Conservation (phyloP, 2,888 invertebrate genomes). For the Acleris laterana region DNA sequence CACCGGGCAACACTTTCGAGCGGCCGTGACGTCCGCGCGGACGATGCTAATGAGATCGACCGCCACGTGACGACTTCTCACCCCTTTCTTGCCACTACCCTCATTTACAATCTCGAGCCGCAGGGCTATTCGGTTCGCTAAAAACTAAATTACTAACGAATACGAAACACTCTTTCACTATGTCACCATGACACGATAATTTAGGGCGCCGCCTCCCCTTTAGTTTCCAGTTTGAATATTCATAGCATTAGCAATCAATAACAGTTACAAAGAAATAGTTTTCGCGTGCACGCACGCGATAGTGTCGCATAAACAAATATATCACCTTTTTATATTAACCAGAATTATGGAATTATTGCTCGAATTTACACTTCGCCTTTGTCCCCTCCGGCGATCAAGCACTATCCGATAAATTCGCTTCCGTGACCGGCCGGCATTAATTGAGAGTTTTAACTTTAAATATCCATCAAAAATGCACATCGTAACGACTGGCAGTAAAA, state of each 20-base stretch:
- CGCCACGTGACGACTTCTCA: slow-evolving; percentile 76
- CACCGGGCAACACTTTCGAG: slow-evolving; percentile 78
- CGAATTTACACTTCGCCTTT: slow-evolving; percentile 59
- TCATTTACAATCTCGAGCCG: slow-evolving; percentile 77
- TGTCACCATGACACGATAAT: slow-evolving; percentile 82
- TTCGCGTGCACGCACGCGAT: slow-evolving; percentile 83
- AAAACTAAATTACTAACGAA: slow-evolving; percentile 36
- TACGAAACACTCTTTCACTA: slow-evolving; percentile 70
- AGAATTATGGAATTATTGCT: slow-evolving; percentile 65
- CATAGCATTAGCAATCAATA: slow-evolving; percentile 84
- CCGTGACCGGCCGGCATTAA: slow-evolving; percentile 80
- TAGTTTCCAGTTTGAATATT: slow-evolving; percentile 82
- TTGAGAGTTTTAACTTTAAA: slow-evolving; percentile 65
- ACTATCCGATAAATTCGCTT: slow-evolving; percentile 70
- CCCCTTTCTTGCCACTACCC: slow-evolving; percentile 82
- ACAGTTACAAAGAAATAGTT: slow-evolving; percentile 80
- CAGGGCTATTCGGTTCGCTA: slow-evolving; percentile 22
- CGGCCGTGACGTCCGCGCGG: slow-evolving; percentile 77
- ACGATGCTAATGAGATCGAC: slow-evolving; percentile 82
- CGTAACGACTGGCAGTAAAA: slow-evolving; percentile 72
- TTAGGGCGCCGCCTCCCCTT: slow-evolving; percentile 78
- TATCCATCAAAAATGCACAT: slow-evolving; percentile 80
- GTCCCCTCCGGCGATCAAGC: slow-evolving; percentile 59
- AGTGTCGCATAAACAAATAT: slow-evolving; percentile 83
- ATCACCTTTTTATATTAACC: slow-evolving; percentile 74